Percentiles rank a stretch among this genome's conserved stretches.
phyloP scores from a whole-genome alignment of 1,140 invertebrate genomes.

The Ditylenchus dipsaci region DNA sequence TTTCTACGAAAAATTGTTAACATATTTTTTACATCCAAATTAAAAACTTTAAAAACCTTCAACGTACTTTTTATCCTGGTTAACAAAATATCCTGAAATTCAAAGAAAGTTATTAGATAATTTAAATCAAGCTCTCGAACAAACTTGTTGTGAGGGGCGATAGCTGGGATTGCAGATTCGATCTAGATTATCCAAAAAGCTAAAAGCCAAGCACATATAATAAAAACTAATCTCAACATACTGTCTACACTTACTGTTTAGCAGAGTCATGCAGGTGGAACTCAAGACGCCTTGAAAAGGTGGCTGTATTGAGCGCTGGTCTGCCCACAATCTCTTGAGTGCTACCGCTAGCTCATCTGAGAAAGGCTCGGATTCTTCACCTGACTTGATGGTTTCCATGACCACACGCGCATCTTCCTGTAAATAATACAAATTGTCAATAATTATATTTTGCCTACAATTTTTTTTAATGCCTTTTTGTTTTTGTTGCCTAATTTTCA shows the following conservation, averaged over 20 bases:
- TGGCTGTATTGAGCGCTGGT: slow-evolving; percentile 37
- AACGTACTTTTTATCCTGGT: slow-evolving; percentile 77
- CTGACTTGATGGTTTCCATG: slow-evolving; percentile 38
- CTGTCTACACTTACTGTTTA: slow-evolving; percentile 36
- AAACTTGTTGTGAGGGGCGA: slow-evolving; percentile 76
- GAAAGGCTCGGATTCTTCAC: slow-evolving; percentile 43
- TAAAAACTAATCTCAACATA: neutral
- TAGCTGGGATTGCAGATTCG: slow-evolving; percentile 83
- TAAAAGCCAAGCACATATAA: slow-evolving; percentile 16
- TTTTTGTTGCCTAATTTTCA: too few relatives aligned
- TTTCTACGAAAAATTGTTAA: too few relatives aligned
- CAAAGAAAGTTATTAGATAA: too few relatives aligned
- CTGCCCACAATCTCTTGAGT: slow-evolving; percentile 46
- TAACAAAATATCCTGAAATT: slow-evolving; percentile 79
- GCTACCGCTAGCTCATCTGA: slow-evolving; percentile 40
- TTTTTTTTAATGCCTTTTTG: neutral
- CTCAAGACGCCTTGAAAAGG: slow-evolving; percentile 37
- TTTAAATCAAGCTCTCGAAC: too few relatives aligned
- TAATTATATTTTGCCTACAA: neutral
- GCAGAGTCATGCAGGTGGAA: slow-evolving; percentile 55
- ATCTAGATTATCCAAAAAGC: slow-evolving; percentile 76
- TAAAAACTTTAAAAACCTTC: too few relatives aligned
- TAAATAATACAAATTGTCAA: slow-evolving; percentile 3
- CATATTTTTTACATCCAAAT: too few relatives aligned
- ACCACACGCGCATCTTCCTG: slow-evolving; percentile 46